A percentile compares a stretch with the other conserved stretches of the same genome.
phyloP scores from a whole-genome alignment of 2,888 invertebrate genomes.

The Caradrina clavipalpis region DNA sequence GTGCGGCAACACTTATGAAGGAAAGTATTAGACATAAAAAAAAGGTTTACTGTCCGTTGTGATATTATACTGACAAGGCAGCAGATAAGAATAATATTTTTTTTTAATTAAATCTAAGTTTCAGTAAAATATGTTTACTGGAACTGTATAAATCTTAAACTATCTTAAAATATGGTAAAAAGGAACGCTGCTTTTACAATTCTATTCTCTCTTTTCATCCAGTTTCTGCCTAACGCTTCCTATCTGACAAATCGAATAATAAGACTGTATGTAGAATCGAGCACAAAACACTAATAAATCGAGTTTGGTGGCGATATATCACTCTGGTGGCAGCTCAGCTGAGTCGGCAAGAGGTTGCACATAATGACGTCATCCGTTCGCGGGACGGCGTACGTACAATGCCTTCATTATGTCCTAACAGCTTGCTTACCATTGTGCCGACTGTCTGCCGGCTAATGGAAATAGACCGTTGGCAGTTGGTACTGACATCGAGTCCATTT shows the following conservation, averaged over 20 bases:
- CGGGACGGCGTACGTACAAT: conserved; percentile 78
- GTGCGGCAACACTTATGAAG: too few relatives aligned
- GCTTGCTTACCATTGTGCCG: conserved; percentile 85
- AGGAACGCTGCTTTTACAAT: conserved; percentile 1
- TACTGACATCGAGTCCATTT: conserved; percentile 56
- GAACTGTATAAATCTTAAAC: conserved; percentile 37
- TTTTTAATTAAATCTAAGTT: too few relatives aligned
- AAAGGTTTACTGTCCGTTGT: too few relatives aligned
- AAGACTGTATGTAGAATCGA: conserved; percentile 68
- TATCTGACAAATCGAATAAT: conserved; percentile 66
- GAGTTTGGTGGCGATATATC: conserved; percentile 78
- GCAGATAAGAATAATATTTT: too few relatives aligned
- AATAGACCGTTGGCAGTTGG: conserved; percentile 72
- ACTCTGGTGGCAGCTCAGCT: conserved; percentile 76
- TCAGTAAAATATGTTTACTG: conserved; percentile 4
- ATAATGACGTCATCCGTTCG: conserved; percentile 82
- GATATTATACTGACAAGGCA: too few relatives aligned
- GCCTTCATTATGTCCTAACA: conserved; percentile 85
- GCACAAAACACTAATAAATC: conserved; percentile 82
- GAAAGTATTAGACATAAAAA: neutral
- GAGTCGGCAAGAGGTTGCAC: conserved; percentile 80
- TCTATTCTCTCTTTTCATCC: neutral
- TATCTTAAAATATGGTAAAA: neutral
- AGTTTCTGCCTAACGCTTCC: conserved; percentile 31
- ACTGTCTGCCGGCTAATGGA: conserved; percentile 79